Evolutionary conservation across 23 tunicate genomes (phyloP), one percentile per base, ranked within the genome.

Genomic region (Clavelina lepadiformis): DNA sequence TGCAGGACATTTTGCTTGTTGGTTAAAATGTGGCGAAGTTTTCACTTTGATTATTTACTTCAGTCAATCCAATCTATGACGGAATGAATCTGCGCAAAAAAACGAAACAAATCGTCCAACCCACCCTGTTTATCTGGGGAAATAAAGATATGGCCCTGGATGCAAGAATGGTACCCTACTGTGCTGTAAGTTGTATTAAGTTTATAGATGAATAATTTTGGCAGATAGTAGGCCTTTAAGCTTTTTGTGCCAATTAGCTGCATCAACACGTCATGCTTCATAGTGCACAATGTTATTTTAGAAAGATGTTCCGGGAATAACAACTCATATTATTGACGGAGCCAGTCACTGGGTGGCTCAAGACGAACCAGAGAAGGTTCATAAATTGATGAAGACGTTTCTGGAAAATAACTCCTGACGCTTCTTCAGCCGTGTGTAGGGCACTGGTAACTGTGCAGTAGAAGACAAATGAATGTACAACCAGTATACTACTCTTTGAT

Each of bases 281-380:
- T n/a, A 8, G 49, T 41, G 11, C 11, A 41, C 11, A 11, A 11
- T 15, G 6, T 32, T 2, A 2, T 56, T 73, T 4, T 28, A 73
- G 78, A 73, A 46, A 44, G 11, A 46, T 20, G n/a, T 8, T n/a
- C 45, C 44, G 2, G 58, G 69, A 22, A 37, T 69, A 41, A 82
- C 56, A 28, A 53, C 62, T 3, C 74, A 66, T 57, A 36, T 56
- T 19, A 64, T 88, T n/a, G 77, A 80, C 38, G 83, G 83, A 7
- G 87, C 96, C 20, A 80, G 88, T 56, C 96, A 88, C 59, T 88
- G 96, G 96, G 96, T 88, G 33, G 61, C 38, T 51, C 77, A 49
- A 27, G 96, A 88, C 46, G 87, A 72, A 66, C 96, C 96, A 11
- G 74, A 61, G 18, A 28, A 77, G 44, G 78, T 70, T 2, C 29